Base-by-base conservation (phyloP, 2,888 invertebrate species). In the Auanema sp. region DNA sequence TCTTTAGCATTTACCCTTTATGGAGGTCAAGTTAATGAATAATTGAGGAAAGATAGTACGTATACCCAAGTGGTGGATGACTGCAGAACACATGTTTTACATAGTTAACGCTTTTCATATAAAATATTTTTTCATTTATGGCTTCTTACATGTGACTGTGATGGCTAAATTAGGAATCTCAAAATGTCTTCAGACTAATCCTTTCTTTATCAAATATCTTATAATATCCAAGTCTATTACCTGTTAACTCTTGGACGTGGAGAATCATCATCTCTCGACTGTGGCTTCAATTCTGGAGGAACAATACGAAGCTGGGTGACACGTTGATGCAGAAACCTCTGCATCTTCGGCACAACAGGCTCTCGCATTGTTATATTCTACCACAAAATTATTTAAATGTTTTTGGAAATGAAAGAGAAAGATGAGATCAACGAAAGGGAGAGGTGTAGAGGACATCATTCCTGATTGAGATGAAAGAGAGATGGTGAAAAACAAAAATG, bases 221-320 rank as follows among this genome's bases (percentile, higher is more conserved):
- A 33, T 33, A 8, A 33, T 33, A 47, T 47, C 8, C 47, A 6
- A 52, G 33, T 16, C 8, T n/a, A 16, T 55, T 58, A 64, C 59
- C 59, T 64, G 51, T 59, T 55, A 33, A 64, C 59, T 21, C 58
- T 59, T 2, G 64, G 58, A 42, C 64, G 53, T 33, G 43, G 33
- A 41, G 16, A 50, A 51, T 59, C 59, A n/a, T 52, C 52, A 51
- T 59, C 64, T 14, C 51, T 40, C 23, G 58, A 58, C 54, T 63
- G 51, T 10, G 52, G 54, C 18, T 44, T 55, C 60, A 63, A 41
- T 54, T 66, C 69, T 24, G 60, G 50, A 25, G 66, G 64, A 10
- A 64, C 33, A 16, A 69, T 16, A 25, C 66, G 54, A 56, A 69
- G 61, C 52, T 69, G 69, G 4, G 69, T 66, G 58, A 69, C 47